Conservation (phyloP, 2,888 invertebrate genomes). For the Pachymerium ferrugineum region DNA sequence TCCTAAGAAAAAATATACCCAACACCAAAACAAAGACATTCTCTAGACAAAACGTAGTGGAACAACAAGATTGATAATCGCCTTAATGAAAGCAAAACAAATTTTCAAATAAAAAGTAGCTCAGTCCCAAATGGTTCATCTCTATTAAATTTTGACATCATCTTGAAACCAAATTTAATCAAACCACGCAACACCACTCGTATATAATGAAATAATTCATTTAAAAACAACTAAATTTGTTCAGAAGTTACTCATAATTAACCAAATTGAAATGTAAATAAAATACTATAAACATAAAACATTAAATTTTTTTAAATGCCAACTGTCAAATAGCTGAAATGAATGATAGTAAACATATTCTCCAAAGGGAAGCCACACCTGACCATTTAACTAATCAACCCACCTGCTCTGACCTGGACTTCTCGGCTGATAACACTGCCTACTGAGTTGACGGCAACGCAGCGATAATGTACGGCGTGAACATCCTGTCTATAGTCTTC, state of each 20-base stretch:
- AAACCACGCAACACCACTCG: no score
- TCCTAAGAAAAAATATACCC: not conserved
- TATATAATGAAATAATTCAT: no score
- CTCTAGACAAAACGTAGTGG: not conserved
- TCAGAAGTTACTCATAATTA: no score
- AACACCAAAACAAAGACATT: not conserved
- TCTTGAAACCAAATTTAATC: not conserved
- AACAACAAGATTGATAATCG: not conserved
- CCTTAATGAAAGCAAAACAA: no score
- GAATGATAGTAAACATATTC: not conserved
- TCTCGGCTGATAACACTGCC: conserved; percentile 44
- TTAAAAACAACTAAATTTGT: no score
- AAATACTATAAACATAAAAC: no score
- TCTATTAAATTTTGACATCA: no score
- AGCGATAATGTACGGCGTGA: conserved; percentile 44
- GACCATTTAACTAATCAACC: conserved; percentile 30
- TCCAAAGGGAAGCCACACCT: conserved; percentile 7
- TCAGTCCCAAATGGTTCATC: no score
- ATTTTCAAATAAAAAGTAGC: no score
- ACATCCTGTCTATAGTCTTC: conserved; percentile 40
- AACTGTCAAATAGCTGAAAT: not conserved
- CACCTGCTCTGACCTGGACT: conserved; percentile 45
- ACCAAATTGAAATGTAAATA: no score
- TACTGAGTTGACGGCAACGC: conserved; percentile 43
- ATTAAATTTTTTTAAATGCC: not conserved